Evolutionary conservation across 2,113 vertebrate species (phyloP).

Genomic region (Raja brachyura): DNA sequence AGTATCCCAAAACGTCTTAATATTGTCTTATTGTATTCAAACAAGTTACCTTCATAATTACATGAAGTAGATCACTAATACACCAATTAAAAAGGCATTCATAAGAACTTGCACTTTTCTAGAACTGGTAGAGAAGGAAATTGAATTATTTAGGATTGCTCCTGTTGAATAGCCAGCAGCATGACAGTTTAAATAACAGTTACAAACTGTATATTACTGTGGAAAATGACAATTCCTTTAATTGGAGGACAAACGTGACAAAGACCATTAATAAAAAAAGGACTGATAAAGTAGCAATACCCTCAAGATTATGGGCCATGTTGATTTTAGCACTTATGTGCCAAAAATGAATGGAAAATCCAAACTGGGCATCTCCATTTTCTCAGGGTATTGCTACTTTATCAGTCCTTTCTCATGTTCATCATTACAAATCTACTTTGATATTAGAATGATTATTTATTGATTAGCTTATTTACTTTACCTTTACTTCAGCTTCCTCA

Average conservation of each 20-base stretch:
- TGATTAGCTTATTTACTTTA: conserved; percentile 41
- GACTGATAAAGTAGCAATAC: not conserved
- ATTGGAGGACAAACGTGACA: not conserved
- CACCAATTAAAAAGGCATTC: not conserved
- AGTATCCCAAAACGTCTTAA: not conserved
- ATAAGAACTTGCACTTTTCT: not conserved
- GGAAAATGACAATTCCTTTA: not conserved
- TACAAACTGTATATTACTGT: not conserved
- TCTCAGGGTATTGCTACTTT: no score
- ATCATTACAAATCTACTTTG: not conserved
- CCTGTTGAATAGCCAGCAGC: not conserved
- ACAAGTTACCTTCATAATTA: not conserved
- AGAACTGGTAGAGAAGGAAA: not conserved
- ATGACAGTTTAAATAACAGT: not conserved
- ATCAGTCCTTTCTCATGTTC: not conserved
- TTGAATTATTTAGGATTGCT: not conserved
- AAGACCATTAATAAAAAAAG: not conserved
- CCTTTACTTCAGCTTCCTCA: conserved; percentile 69
- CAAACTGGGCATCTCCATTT: not conserved
- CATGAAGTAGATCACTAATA: not conserved
- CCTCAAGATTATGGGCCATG: not conserved
- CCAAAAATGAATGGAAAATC: not conserved
- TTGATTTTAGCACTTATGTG: not conserved
- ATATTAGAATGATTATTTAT: not conserved
- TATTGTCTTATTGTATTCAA: not conserved